Evolutionary conservation across 2,797 vertebrate species (phyloP), one percentile per base, ranked within the genome.

Genomic region (Pogonophryne albipinna): DNA sequence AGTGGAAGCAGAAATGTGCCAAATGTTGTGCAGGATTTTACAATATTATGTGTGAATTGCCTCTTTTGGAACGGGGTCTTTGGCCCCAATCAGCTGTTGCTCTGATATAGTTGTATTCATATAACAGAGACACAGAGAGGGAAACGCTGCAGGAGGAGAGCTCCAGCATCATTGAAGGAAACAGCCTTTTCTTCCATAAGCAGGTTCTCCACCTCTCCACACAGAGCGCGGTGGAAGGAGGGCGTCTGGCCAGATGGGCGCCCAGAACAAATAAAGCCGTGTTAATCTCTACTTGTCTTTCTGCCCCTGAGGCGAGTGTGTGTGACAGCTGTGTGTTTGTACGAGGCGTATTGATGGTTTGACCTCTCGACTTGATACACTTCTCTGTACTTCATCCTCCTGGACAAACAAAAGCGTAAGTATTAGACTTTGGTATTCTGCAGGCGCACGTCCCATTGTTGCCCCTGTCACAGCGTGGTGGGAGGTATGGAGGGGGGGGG

Each of bases 281-380:
- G 71, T 65, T 81, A 59, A 73, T 78, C 73, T 71, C 62, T 60
- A 10, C 66, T 65, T 53, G 85, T 73, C 80, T 79, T 61, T 63
- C 46, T 69, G 71, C 65, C 82, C 67, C 76, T 77, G 38, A 16
- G 15, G 71, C 12, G 4, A 56, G 71, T 59, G 70, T 45, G 6
- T 68, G 80, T 72, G 83, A 79, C 86, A 70, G 82, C 68, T 42
- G 20, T 12, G 61, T 77, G 80, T 85, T 78, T 86, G 78, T 23
- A 68, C 55, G 85, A 87, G 82, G 72, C 20, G 16, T 73, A 74
- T 78, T 83, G 87, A 92, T 74, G 69, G 53, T 84, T 85, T 92
- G 89, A 93, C 92, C 91, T 90, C 76, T 50, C 59, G 85, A 79
- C 90, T 92, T 62, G 67, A 93, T 92, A 77, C 90, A 93, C 89